Evolutionary conservation across 2,888 invertebrate genomes (phyloP).

Genomic region (Acrocera orbiculus): DNA sequence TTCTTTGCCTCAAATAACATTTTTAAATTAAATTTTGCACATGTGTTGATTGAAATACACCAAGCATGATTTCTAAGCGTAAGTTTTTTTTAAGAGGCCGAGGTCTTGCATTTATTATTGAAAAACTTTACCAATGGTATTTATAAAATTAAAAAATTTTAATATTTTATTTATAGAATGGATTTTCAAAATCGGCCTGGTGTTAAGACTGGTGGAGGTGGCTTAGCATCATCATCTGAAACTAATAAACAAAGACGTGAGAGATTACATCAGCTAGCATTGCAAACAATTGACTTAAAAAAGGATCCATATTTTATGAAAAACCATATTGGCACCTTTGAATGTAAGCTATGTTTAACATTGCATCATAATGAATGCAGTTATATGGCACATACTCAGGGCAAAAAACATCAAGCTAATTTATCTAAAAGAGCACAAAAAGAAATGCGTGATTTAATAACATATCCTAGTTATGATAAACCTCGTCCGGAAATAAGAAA

Average conservation of each 20-base stretch:
- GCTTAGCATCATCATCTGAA: constrained; percentile 92
- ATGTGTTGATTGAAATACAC: no score
- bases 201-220: constrained; percentile 93
- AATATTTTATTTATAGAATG: no score
- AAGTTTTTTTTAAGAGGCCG: no score
- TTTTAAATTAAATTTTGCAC: no score
- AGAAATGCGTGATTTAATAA: constrained; percentile 86
- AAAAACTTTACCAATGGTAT: no score
- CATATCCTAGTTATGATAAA: constrained; percentile 76
- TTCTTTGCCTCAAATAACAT: no score
- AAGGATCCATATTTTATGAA: constrained; percentile 99
- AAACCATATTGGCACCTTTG: constrained; percentile 91
- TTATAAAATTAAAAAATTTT: no score
- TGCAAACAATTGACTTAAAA: constrained; percentile 90
- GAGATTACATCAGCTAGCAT: constrained; percentile 74
- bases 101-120: no score
- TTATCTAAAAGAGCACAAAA: constrained; percentile 87
- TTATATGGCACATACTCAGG: constrained; percentile 93
- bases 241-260: constrained; percentile 85
- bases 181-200: constrained; percentile 94
- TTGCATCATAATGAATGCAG: constrained; percentile 95
- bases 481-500: constrained; percentile 89
- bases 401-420: constrained; percentile 96
- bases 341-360: constrained; percentile 91
- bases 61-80: no score